phyloP scores from a whole-genome alignment of 2,113 vertebrate genomes.

The Machaerirhynchus nigripectus region DNA sequence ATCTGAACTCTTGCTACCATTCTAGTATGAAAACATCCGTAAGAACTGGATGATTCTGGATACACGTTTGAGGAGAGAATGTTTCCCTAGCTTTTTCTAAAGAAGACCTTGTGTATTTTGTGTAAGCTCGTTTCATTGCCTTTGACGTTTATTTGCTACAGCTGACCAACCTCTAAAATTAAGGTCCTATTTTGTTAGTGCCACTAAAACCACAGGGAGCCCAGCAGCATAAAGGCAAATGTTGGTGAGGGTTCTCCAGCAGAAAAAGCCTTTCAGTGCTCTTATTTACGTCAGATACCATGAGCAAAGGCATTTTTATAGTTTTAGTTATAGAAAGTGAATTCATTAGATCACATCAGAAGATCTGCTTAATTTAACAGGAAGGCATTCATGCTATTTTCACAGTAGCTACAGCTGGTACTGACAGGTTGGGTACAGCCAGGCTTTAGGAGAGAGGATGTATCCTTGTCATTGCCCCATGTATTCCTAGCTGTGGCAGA shows the following conservation, averaged over 20 bases:
- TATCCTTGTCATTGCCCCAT: neutral
- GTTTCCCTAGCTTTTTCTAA: neutral
- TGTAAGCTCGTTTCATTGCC: neutral
- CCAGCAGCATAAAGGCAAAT: neutral
- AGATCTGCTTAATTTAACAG: neutral
- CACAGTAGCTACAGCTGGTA: neutral
- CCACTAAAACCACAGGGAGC: neutral
- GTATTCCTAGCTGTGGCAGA: neutral
- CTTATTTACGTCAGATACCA: neutral
- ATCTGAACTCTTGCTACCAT: neutral
- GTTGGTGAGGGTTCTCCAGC: neutral
- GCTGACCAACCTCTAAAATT: slow-evolving; percentile 8
- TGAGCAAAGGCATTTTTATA: neutral
- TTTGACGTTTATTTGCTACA: neutral
- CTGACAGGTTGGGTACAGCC: neutral
- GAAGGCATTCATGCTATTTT: neutral
- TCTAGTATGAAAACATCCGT: neutral
- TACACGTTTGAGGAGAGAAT: neutral
- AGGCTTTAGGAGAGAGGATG: neutral
- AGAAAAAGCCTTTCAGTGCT: neutral
- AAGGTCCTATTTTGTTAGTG: neutral
- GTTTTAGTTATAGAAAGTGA: neutral
- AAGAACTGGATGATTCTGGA: neutral
- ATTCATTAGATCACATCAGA: neutral
- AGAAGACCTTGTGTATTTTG: neutral